Evolutionary conservation across 2,113 vertebrate genomes (phyloP).

Genomic region (Rhizomys pruinosus): DNA sequence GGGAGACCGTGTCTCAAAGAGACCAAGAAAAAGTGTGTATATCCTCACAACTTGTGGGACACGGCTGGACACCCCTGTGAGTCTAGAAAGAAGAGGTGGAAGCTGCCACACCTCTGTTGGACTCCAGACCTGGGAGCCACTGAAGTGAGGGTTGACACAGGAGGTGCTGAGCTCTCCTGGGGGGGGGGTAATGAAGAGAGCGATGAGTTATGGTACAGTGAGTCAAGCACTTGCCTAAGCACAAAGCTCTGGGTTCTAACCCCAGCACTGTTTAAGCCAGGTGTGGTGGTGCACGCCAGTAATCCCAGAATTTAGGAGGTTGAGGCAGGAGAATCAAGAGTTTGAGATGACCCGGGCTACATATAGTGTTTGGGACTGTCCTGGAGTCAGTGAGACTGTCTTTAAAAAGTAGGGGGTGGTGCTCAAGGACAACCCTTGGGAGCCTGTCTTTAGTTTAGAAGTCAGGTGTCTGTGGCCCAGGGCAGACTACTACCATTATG

Average conservation of each 20-base stretch:
- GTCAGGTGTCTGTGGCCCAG: background rate
- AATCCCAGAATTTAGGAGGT: background rate
- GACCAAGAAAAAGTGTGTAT: background rate
- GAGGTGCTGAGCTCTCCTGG: too few species aligned
- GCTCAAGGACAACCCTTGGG: too few species aligned
- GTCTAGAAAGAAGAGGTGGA: background rate
- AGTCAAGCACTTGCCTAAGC: background rate
- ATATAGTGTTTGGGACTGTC: background rate
- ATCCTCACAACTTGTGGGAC: background rate
- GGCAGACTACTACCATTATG: background rate
- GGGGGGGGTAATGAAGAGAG: background rate
- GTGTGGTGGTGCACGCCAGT: background rate
- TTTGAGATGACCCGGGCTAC: background rate
- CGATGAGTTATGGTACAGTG: background rate
- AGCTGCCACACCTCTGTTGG: accelerated
- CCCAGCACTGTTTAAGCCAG: background rate
- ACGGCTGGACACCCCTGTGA: background rate
- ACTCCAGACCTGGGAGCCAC: background rate
- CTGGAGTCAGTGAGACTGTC: background rate
- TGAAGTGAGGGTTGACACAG: accelerated
- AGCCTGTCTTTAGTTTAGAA: background rate
- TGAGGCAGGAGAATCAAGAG: background rate
- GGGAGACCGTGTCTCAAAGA: too few species aligned
- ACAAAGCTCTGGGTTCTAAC: background rate
- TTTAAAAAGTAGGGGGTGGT: background rate